Percentiles rank a stretch among this genome's conserved stretches.
Evolutionary conservation across 1,140 invertebrate species (phyloP).

Genomic region (Lamellibrachia luymesi): DNA sequence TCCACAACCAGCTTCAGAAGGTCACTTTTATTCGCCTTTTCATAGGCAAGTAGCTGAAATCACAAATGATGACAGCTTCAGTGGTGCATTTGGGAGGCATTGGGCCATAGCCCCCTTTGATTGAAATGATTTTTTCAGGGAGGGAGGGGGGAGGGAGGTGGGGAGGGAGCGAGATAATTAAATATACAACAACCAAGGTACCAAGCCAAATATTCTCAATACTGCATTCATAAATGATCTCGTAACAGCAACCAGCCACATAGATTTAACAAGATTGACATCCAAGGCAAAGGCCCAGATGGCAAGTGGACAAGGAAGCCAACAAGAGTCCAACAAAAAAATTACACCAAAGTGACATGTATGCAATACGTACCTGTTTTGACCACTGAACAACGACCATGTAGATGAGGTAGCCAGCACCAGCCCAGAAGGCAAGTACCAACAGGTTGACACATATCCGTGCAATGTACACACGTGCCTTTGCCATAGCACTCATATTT

Average conservation of each 20-base stretch:
- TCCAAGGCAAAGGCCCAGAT: no score
- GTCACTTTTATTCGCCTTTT: conserved; percentile 24
- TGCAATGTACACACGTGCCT: conserved; percentile 5
- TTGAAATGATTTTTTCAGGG: no score
- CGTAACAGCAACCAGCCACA: no score
- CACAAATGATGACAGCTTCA: neutral
- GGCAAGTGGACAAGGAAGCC: no score
- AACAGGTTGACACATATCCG: neutral
- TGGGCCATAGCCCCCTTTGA: no score
- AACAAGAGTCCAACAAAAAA: no score
- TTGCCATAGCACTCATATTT: neutral
- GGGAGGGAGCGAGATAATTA: neutral
- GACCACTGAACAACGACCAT: conserved; percentile 1
- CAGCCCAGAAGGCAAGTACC: conserved; percentile 5
- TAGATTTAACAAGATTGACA: no score
- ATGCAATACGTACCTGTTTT: neutral
- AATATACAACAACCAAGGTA: neutral
- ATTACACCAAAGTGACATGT: neutral
- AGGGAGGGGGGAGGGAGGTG: no score
- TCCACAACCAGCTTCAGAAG: conserved; percentile 62
- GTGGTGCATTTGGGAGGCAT: no score
- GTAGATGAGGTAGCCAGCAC: conserved; percentile 12
- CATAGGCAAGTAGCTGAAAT: conserved; percentile 38
- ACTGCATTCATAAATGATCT: neutral
- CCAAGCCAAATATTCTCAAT: neutral